These are phyloP conservation scores for Tipula confusa DNA, from an alignment of 2,888 invertebrate genomes.

Conservation along the genomic window DNA sequence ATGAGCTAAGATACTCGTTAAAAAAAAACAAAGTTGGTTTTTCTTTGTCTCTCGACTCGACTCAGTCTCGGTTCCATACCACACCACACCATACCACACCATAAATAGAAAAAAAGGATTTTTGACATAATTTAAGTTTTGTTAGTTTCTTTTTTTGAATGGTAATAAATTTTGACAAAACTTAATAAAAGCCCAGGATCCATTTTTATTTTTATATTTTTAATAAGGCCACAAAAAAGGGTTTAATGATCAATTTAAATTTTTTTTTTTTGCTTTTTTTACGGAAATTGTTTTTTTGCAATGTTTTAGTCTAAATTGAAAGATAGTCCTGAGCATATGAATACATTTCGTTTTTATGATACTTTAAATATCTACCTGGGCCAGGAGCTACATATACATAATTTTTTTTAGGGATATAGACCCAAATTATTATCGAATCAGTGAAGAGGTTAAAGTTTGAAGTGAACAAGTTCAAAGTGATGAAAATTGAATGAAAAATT, in stretches of 20 bases:
- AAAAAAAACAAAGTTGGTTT: neutral
- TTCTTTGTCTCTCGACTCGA: neutral
- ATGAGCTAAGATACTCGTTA: conserved; percentile 9
- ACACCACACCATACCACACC: too few species aligned
- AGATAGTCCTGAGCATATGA: neutral
- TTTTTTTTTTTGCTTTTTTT: neutral
- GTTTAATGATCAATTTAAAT: conserved; percentile 12
- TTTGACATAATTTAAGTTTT: conserved; percentile 1
- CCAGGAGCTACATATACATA: neutral
- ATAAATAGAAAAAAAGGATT: neutral
- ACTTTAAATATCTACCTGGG: neutral
- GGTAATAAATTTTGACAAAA: conserved; percentile 15
- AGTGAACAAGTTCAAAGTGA: neutral
- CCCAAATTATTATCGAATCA: conserved; percentile 14
- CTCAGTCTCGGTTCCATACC: too few species aligned
- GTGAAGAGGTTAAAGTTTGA: conserved; percentile 15
- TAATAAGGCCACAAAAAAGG: neutral
- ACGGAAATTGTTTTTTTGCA: neutral
- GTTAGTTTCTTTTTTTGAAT: neutral
- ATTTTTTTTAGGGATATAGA: neutral
- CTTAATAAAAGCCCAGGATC: neutral
- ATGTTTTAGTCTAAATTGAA: neutral
- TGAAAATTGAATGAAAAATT: conserved; percentile 4
- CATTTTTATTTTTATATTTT: neutral
- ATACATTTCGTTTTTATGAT: neutral